Evolutionary conservation across 2,113 vertebrate species (phyloP).

Genomic region (Mungos mungo): DNA sequence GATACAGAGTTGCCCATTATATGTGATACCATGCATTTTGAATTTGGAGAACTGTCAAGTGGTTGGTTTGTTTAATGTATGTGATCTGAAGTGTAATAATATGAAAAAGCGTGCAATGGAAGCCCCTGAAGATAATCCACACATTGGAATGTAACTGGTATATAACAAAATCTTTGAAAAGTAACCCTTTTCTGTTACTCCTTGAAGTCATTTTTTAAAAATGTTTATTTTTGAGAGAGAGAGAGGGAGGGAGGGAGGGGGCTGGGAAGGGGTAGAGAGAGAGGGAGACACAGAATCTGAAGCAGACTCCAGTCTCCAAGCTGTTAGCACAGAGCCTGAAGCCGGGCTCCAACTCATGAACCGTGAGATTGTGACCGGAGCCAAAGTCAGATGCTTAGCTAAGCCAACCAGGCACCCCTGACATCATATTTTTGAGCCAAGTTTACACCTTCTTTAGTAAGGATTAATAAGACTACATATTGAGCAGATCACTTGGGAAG

Average conservation of each 20-base stretch:
- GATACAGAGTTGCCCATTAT: not conserved
- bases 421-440: not conserved
- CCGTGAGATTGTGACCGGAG: no score
- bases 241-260: no score
- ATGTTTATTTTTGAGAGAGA: no score
- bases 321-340: no score
- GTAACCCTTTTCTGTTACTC: not conserved
- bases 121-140: not conserved
- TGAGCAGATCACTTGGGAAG: slow-evolving; percentile 1
- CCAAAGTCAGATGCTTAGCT: no score
- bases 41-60: not conserved
- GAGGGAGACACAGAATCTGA: no score
- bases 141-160: not conserved
- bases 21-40: not conserved
- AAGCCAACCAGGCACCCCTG: not conserved
- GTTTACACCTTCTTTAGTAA: not conserved
- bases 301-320: no score
- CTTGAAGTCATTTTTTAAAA: not conserved
- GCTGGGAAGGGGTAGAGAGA: no score
- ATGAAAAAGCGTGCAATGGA: not conserved
- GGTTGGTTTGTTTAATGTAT: not conserved
- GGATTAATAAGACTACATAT: not conserved
- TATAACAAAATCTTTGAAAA: not conserved
- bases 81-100: not conserved
- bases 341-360: no score